Conservation (phyloP, 1,140 invertebrate species). For the Dufourea novaeangliae region DNA sequence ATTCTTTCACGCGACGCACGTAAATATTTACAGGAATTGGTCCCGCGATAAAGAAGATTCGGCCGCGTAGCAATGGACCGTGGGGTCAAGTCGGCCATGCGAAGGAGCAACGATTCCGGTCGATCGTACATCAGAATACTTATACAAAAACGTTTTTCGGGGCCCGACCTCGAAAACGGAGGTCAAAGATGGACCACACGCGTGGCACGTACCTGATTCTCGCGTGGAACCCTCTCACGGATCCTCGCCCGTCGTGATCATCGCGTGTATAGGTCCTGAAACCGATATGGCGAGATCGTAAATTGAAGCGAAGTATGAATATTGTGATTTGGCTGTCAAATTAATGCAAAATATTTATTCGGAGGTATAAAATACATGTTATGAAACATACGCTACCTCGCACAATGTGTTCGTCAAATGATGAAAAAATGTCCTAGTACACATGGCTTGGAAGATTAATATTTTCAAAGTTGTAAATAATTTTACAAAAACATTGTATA, state of each 20-base stretch:
- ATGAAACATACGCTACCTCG: too few relatives aligned
- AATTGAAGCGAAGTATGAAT: too few relatives aligned
- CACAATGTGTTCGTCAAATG: too few relatives aligned
- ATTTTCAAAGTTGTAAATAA: too few relatives aligned
- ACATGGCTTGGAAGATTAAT: too few relatives aligned
- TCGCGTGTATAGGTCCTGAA: too few relatives aligned
- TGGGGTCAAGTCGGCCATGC: constrained; percentile 37
- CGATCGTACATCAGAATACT: constrained; percentile 60
- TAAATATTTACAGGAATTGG: constrained; percentile 57
- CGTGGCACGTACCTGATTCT: constrained; percentile 45
- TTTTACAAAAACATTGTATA: too few relatives aligned
- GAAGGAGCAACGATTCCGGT: constrained; percentile 48
- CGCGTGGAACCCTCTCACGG: neutral
- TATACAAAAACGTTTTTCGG: constrained; percentile 29
- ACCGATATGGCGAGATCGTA: too few relatives aligned
- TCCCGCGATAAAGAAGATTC: constrained; percentile 44
- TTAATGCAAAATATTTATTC: too few relatives aligned
- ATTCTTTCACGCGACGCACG: constrained; percentile 41
- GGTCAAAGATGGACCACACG: constrained; percentile 63
- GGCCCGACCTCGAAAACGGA: constrained; percentile 43
- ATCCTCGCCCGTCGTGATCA: neutral
- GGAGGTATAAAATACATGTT: too few relatives aligned
- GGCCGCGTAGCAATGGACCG: constrained; percentile 17
- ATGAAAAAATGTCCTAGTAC: too few relatives aligned
- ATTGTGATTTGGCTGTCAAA: too few relatives aligned